Base-by-base conservation (phyloP, 2,888 invertebrate species). In the Balanococcus diminutus region DNA sequence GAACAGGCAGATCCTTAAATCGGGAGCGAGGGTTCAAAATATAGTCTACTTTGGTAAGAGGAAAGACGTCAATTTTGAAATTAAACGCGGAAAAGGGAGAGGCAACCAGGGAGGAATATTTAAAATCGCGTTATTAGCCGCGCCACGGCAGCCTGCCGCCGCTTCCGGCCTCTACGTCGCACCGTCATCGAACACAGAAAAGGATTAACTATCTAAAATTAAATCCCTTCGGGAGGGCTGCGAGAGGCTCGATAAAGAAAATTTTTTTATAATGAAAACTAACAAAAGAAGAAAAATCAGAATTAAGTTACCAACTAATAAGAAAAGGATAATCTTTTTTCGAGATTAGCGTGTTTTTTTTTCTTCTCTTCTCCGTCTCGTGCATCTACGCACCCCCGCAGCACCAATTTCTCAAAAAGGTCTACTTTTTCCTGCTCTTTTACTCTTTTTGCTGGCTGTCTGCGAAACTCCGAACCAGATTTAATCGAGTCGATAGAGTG, bases 241-340 rank as follows among this genome's bases (percentile, higher is more conserved):
- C 67, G 11, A 84, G 67, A 84, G 84, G 42, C 84, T 84, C 75
- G 84, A 84, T 84, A 84, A 84, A 84, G 84, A 84, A n/a, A 84
- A 75, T 28, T 84, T 56, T 75, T 75, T 84, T 46, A 84, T 84
- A 75, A 84, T 84, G 16, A 46, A 84, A 84, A 84, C 39, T 72
- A 84, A 84, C 75, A 84, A 84, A 84, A 79, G 75, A 42, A 84
- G 75, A 75, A 67, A 67, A 67, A 67, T 82, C 46, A 46, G 16
- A 46, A 82, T 82, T 82, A 82, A 82, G 42, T 82, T 46, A 82
- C 46, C 39, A 39, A 46, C 19, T 82, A 82, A 82, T 46, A 82
- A 82, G 82, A 42, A 82, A 82, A 82, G 82, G 28, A 82, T 82
- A 32, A 39, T 79, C 79, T 79, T 67, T 56, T 67, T 28, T 14